Evolutionary conservation across 2,113 vertebrate genomes (phyloP), one percentile per base, ranked within the genome.

Genomic region (Murina feae): DNA sequence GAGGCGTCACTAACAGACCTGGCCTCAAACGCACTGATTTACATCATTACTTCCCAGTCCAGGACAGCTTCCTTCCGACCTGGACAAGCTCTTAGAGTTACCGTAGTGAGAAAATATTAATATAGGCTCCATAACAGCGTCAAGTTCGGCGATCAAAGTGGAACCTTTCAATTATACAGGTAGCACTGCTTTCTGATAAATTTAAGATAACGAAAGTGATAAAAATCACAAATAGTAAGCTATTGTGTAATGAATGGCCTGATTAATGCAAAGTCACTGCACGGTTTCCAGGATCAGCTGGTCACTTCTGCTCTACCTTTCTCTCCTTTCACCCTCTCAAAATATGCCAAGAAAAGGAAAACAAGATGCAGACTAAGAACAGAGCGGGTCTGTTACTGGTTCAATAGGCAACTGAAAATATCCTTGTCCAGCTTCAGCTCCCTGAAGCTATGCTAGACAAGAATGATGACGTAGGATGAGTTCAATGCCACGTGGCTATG

Each of bases 311-410:
- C 20, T 53, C 63, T 53, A 68, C 20, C 14, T 37, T 51, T 86
- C 47, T 37, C 16, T 60, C 32, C 87, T 37, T 16, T 11, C 28
- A 69, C 0, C 21, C n/a, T 75, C 37, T 80, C 81, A 66, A 28
- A 51, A 76, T 60, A 72, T 35, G 20, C n/a, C 28, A 49, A 89
- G 53, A 28, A 76, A 68, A 93, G 32, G 81, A 88, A 88, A 66
- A 72, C 23, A 28, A 12, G 14, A 63, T 7, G 47, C 1, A n/a
- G 35, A 60, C 37, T 21, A 47, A 51, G 42, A 5, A 10, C 28
- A n/a, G 16, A 71, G n/a, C 3, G 37, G 37, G 37, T 44, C 66
- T 78, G 28, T 60, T 11, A 68, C 5, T 14, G 58, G 81, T 39
- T 87, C 16, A 18, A 68, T 6, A 69, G 42, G 79, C 16, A 44